Base-by-base conservation (phyloP, 2,888 invertebrate species). In the Lepetodrilus schrolli region DNA sequence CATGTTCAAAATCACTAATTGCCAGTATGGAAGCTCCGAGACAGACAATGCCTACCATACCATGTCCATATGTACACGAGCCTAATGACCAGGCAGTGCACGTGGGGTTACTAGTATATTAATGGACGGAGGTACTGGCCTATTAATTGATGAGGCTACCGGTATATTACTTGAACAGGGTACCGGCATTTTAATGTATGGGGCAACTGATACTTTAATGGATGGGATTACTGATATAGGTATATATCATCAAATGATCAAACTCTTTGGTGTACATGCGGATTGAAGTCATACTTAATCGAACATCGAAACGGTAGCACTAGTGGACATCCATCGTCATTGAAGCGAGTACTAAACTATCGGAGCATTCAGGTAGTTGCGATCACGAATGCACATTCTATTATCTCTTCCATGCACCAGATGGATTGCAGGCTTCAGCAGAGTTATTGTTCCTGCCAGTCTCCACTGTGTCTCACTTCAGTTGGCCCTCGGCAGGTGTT, bases 1-100 rank as follows among this genome's bases (percentile, higher is more conserved):
- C 58, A 30, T 58, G 58, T 58, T 58, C 30, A 58, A 58, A 58
- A 58, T 58, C 58, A 58, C 34, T 34, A 58, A 58, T 58, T 58
- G 34, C 58, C 58, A 58, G 58, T 17, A 30, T 7, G 58, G 17
- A 26, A 30, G 30, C 30, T 34, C 30, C 34, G 58, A 17, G 58
- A 58, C 58, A 58, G 58, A 30, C 17, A 21, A 17, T 30, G 26
- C 58, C 17, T 34, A n/a, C 34, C 58, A 1, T 13, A 43, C n/a
- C n/a, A n/a, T n/a, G n/a, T n/a, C n/a, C n/a, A n/a, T n/a, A n/a
- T n/a, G n/a, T n/a, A n/a, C n/a, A n/a, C n/a, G n/a, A n/a, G n/a
- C n/a, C n/a, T n/a, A n/a, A n/a, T n/a, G n/a, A n/a, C n/a, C n/a
- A n/a, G n/a, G n/a, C n/a, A n/a, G n/a, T n/a, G n/a, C n/a, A n/a